Base-by-base conservation (phyloP, 2,888 invertebrate species). In the Rotaria socialis region DNA sequence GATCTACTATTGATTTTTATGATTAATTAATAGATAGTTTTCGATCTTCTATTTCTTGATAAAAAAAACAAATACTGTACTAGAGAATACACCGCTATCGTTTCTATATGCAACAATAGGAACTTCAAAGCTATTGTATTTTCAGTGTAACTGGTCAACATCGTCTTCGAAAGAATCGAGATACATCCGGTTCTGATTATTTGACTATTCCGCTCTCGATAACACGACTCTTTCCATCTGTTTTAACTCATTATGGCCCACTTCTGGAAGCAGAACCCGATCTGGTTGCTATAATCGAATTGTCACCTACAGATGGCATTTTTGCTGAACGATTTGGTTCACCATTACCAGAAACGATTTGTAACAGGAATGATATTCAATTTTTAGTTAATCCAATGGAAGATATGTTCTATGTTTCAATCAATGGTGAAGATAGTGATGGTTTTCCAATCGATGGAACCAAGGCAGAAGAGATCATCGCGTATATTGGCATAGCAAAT, bases 181-280 rank as follows among this genome's bases (percentile, higher is more conserved):
- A 60, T n/a, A 60, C 58, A n/a, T 60, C 58, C 7, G 58, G 58
- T 60, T 60, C 58, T n/a, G 58, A n/a, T 11, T 60, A n/a, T n/a
- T 60, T 60, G n/a, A 60, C 58, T n/a, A 60, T 60, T n/a, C 58
- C 58, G 4, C 58, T 60, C 5, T 60, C 58, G 58, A 60, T 60
- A n/a, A 60, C 58, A n/a, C 58, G 58, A 10, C 58, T 60, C n/a
- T 60, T 60, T n/a, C 58, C 58, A 60, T 60, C 58, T n/a, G 58
- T n/a, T 24, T n/a, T 60, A n/a, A 24, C 24, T n/a, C 58, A 60
- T n/a, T 60, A 60, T 60, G 58, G n/a, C 8, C n/a, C 58, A 60
- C 7, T 60, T n/a, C n/a, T 60, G 6, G 58, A 60, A n/a, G n/a
- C n/a, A 11, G 58, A 60, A 60, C n/a, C 58, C 7, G 58, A 60